Percentiles rank a stretch among this genome's conserved stretches.
Conservation (phyloP, 2,888 invertebrate genomes). For the Diaphora mendica region DNA sequence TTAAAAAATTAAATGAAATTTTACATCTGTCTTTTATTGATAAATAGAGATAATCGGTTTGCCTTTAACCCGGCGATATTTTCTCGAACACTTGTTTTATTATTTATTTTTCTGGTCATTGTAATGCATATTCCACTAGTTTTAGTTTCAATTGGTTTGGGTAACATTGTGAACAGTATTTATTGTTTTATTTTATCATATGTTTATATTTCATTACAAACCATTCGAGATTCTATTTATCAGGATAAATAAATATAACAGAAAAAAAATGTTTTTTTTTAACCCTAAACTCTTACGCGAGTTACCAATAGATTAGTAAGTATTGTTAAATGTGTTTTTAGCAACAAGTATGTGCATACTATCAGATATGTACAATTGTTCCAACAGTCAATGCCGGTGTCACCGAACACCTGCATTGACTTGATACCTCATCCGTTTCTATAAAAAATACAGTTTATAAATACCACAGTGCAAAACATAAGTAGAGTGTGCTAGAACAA, state of each 20-base stretch:
- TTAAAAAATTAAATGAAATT: too few species aligned
- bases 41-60: too few species aligned
- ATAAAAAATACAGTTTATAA: background rate
- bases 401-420: background rate
- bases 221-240: conserved; percentile 74
- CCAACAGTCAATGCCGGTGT: background rate
- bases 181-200: conserved; percentile 33
- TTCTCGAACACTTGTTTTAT: conserved; percentile 26
- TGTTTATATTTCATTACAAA: conserved; percentile 43
- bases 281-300: background rate
- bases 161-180: conserved; percentile 45
- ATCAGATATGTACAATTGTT: background rate
- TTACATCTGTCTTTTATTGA: too few species aligned
- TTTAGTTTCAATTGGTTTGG: conserved; percentile 56
- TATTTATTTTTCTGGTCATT: conserved; percentile 46
- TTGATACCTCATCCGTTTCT: background rate
- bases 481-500: background rate
- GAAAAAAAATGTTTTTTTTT: conserved; percentile 20
- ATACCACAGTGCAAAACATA: background rate
- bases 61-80: too few species aligned
- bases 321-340: background rate
- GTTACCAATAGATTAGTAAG: background rate
- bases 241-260: conserved; percentile 65
- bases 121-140: conserved; percentile 56
- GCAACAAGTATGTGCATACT: background rate